Base-by-base conservation (phyloP, 2,797 vertebrate genomes). In the Amblyopsis hoosieri region DNA sequence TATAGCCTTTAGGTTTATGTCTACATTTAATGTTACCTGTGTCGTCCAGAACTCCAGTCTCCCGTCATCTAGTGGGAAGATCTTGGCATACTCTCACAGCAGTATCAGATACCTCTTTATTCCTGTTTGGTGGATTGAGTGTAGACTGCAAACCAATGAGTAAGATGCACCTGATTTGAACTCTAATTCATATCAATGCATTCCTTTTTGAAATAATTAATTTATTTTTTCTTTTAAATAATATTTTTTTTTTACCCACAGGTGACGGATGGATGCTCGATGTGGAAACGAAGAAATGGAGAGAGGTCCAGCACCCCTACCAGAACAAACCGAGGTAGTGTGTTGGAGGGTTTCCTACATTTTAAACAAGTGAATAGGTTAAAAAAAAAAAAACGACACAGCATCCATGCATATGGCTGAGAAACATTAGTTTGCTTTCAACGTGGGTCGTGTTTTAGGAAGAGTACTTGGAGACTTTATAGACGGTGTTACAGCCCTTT, bases 21-120 rank as follows among this genome's bases (percentile, higher is more conserved):
- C 7, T 23, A 14, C 3, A 1, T 17, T 1, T n/a, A 53, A 45
- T 48, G 19, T 6, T 33, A 64, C 64, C 58, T 60, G 2, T 75
- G 4, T 60, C 67, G 69, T 73, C 11, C 69, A 93, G 92, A 82
- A 29, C 75, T 33, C 83, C 90, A 1, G 45, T 19, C 2, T 88
- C 90, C 3, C 2, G 51, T 23, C 76, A 82, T 48, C 97, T 97
- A 7, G 86, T 90, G 57, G 95, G 96, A 66, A 93, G 96, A 37
- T 99, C 97, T 1, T 98, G 97, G 97, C 97, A 99, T 74, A 94
- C 96, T 0, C 74, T 98, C 75, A 98, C 96, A 12, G 86, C 96
- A 0, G 86, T 96, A 62, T 93, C 95, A 50, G 94, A 96, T 31
- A 91, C 80, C 69, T 85, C 89, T 47, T 86, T 99, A 62, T 99